Percentiles rank a stretch among this genome's conserved stretches.
Evolutionary conservation across 2,888 invertebrate genomes (phyloP).

Genomic region (Alsophila aescularia): DNA sequence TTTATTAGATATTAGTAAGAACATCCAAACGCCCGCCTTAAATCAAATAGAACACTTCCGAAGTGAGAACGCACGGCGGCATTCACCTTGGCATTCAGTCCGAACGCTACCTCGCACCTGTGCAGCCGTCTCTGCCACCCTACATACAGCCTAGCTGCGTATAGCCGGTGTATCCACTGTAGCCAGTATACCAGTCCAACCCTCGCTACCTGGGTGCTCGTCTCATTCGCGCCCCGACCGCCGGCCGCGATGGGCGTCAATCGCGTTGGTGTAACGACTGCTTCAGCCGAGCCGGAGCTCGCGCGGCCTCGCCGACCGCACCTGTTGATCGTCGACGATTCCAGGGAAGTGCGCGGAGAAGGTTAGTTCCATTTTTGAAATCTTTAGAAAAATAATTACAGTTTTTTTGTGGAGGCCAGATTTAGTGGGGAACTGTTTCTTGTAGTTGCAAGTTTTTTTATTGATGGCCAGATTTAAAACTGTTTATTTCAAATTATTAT

Average conservation of each 20-base stretch:
- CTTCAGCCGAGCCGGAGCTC: slow-evolving; percentile 45
- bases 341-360: slow-evolving; percentile 72
- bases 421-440: no score
- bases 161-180: background rate
- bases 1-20: no score
- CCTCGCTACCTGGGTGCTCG: slow-evolving; percentile 41
- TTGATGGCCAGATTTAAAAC: no score
- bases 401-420: background rate
- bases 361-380: slow-evolving; percentile 53
- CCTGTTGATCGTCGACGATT: slow-evolving; percentile 81
- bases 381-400: background rate
- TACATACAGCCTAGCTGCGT: background rate
- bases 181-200: background rate
- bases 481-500: no score
- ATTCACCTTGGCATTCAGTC: slow-evolving; percentile 23
- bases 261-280: slow-evolving; percentile 60
- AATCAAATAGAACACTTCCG: slow-evolving; percentile 1
- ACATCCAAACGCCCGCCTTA: no score
- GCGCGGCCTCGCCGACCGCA: slow-evolving; percentile 66
- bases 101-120: slow-evolving; percentile 14
- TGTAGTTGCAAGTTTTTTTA: background rate
- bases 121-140: slow-evolving; percentile 7
- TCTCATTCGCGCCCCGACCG: slow-evolving; percentile 77
- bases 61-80: slow-evolving; percentile 19
- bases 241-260: slow-evolving; percentile 79